A percentile compares a stretch with the other conserved stretches of the same genome.
These are phyloP conservation scores for Astropecten irregularis DNA, from an alignment of 53 echinoderm and acorn worm species.

Conservation along the genomic window DNA sequence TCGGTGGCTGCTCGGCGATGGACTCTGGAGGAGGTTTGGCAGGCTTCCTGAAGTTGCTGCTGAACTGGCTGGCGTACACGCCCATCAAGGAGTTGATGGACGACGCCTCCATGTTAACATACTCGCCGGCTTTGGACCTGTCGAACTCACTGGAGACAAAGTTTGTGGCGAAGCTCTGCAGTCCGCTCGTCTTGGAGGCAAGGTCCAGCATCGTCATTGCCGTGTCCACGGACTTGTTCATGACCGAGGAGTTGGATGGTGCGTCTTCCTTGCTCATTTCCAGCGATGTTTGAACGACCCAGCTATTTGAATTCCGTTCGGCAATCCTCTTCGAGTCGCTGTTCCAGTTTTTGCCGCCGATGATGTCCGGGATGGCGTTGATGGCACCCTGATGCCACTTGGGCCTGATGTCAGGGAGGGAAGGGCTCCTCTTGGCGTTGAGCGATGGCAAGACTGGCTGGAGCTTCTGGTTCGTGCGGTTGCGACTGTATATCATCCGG, in stretches of 20 bases:
- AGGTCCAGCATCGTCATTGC: conserved; percentile 77
- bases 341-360: conserved; percentile 16
- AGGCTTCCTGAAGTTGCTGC: conserved; percentile 39
- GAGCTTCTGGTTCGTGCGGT: background rate
- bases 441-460: background rate
- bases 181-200: conserved; percentile 60
- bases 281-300: background rate
- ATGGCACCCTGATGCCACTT: conserved; percentile 8
- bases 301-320: conserved; percentile 30
- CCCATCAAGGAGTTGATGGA: conserved; percentile 34
- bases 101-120: background rate
- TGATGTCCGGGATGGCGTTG: conserved; percentile 14
- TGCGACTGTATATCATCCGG: conserved; percentile 58
- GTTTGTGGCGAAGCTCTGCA: conserved; percentile 41
- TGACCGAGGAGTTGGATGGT: background rate
- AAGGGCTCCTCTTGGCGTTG: background rate
- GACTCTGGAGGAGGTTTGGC: conserved; percentile 41
- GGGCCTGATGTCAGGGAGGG: conserved; percentile 8
- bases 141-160: conserved; percentile 62
- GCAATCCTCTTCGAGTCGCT: conserved; percentile 15
- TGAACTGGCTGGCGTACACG: conserved; percentile 43
- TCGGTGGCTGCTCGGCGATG: background rate
- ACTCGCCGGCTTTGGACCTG: conserved; percentile 3
- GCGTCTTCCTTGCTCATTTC: background rate
- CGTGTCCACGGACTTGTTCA: conserved; percentile 56